These are phyloP conservation scores for Chloromyia formosa DNA, from an alignment of 2,888 invertebrate species.

Conservation along the genomic window DNA sequence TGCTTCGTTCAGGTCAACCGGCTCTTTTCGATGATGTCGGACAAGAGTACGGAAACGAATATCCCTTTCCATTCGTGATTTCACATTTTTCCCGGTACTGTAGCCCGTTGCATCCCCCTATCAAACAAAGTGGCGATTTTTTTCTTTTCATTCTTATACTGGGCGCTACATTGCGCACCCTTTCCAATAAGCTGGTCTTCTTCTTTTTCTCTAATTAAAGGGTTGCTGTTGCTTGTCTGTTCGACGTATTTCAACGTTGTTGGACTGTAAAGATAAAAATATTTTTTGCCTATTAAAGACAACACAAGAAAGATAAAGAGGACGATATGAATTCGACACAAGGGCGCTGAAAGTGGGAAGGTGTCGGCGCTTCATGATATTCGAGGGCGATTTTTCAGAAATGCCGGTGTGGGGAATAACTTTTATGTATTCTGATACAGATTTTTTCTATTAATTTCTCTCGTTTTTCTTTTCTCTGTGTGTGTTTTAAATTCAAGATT, in stretches of 20 bases:
- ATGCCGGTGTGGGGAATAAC: neutral
- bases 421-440: conserved; percentile 4
- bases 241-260: conserved; percentile 40
- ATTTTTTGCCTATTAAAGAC: conserved; percentile 31
- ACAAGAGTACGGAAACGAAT: conserved; percentile 22
- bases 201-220: conserved; percentile 40
- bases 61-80: conserved; percentile 10
- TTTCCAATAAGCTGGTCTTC: conserved; percentile 4
- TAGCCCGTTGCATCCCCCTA: neutral
- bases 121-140: neutral
- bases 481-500: neutral
- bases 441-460: neutral
- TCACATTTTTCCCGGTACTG: conserved; percentile 1
- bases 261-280: conserved; percentile 41
- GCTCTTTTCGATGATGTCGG: neutral
- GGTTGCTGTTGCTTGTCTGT: conserved; percentile 39
- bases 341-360: neutral
- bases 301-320: neutral
- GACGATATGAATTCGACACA: neutral
- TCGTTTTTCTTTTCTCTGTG: neutral
- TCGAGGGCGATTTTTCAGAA: neutral
- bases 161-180: conserved; percentile 19
- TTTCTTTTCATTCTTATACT: neutral
- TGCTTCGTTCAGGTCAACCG: neutral
- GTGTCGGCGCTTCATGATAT: neutral